A percentile compares a stretch with the other conserved stretches of the same genome.
Evolutionary conservation across 2,797 vertebrate genomes (phyloP).

Genomic region (Falco novaeseelandiae): DNA sequence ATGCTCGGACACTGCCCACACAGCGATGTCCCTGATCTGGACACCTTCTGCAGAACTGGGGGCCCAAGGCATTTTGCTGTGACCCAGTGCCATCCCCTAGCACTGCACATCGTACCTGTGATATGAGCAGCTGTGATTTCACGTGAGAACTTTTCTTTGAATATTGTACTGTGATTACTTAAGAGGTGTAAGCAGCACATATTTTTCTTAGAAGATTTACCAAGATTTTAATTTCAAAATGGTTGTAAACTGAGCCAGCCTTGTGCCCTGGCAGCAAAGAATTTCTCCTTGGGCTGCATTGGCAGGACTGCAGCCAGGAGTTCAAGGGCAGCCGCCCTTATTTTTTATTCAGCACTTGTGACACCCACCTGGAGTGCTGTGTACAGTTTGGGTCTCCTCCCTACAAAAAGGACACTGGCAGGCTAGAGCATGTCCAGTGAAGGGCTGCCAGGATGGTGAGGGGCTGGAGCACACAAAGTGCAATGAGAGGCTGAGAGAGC

Average conservation of each 20-base stretch:
- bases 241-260: not conserved
- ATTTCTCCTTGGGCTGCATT: too few species aligned
- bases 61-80: not conserved
- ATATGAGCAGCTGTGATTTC: not conserved
- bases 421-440: not conserved
- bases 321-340: not conserved
- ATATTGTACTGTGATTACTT: not conserved
- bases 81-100: fast-evolving
- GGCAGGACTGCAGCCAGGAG: not conserved
- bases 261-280: not conserved
- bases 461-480: not conserved
- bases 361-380: not conserved
- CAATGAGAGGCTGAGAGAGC: not conserved
- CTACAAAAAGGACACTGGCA: not conserved
- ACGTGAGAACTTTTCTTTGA: not conserved
- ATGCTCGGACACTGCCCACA: fast-evolving
- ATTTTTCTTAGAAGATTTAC: not conserved
- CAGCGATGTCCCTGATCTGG: not conserved
- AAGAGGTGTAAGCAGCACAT: not conserved
- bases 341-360: not conserved
- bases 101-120: not conserved
- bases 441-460: not conserved
- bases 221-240: not conserved
- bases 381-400: not conserved
- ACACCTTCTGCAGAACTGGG: fast-evolving